Evolutionary conservation across 2,113 vertebrate genomes (phyloP).

Genomic region (Hyperoodon ampullatus): DNA sequence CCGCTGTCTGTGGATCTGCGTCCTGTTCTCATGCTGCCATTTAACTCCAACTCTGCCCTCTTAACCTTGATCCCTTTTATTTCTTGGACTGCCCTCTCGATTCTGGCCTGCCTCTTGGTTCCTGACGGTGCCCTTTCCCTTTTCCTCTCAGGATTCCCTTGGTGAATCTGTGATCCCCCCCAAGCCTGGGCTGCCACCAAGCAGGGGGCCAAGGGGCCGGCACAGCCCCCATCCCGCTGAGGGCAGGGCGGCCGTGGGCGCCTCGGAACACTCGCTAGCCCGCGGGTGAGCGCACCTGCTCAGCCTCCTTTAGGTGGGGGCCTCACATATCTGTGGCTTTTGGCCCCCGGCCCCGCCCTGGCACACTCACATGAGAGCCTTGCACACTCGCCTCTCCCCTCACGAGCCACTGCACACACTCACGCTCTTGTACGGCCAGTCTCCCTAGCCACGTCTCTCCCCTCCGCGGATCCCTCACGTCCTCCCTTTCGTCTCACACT

Average conservation of each 20-base stretch:
- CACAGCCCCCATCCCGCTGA: conserved; percentile 67
- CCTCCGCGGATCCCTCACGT: neutral
- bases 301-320: conserved; percentile 54
- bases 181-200: conserved; percentile 72
- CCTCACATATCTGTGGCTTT: conserved; percentile 59
- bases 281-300: neutral
- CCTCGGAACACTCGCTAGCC: conserved; percentile 76
- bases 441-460: neutral
- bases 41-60: conserved; percentile 28
- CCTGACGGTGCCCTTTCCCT: conserved; percentile 77
- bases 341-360: conserved; percentile 44
- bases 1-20: neutral
- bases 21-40: conserved; percentile 8
- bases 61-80: neutral
- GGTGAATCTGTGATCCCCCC: conserved; percentile 88
- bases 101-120: conserved; percentile 8
- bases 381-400: conserved; percentile 59
- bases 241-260: conserved; percentile 61
- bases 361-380: conserved; percentile 78
- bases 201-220: conserved; percentile 73
- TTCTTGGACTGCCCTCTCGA: neutral
- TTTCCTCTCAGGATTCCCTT: conserved; percentile 86
- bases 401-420: conserved; percentile 41
- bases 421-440: neutral
- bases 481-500: neutral